Percentiles rank a stretch among this genome's conserved stretches.
These are phyloP conservation scores for Cosmia pyralina DNA, from an alignment of 2,888 invertebrate genomes.

Conservation along the genomic window DNA sequence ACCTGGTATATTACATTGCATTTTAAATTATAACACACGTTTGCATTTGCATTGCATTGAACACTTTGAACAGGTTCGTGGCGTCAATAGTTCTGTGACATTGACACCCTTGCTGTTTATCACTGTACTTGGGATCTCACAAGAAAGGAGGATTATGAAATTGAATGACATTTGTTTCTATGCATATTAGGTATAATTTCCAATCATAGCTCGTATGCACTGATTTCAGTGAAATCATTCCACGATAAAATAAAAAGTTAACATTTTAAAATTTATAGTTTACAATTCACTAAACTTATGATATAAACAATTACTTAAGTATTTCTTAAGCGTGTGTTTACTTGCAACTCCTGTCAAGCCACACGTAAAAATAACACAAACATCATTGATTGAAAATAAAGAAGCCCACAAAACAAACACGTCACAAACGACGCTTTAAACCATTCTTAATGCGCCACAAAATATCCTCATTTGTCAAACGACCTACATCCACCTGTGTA, in stretches of 20 bases:
- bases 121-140: too few species aligned
- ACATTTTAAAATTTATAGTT: background rate
- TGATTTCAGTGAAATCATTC: background rate
- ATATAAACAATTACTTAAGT: background rate
- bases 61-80: too few species aligned
- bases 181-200: too few species aligned
- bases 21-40: too few species aligned
- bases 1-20: background rate
- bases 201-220: background rate
- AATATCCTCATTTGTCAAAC: conserved; percentile 49
- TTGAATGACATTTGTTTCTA: too few species aligned
- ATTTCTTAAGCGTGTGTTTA: background rate
- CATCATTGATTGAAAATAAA: conserved; percentile 35
- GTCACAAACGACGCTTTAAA: conserved; percentile 42
- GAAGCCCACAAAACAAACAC: conserved; percentile 35
- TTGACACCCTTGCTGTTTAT: too few species aligned
- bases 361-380: conserved; percentile 18
- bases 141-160: too few species aligned
- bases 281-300: background rate
- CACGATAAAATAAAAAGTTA: background rate
- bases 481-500: conserved; percentile 28
- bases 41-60: too few species aligned
- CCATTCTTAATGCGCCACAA: conserved; percentile 40
- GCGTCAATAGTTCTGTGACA: too few species aligned
- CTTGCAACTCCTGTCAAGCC: background rate